Conservation (phyloP, 2,113 vertebrate species). For the Amblyopsis rosae region DNA sequence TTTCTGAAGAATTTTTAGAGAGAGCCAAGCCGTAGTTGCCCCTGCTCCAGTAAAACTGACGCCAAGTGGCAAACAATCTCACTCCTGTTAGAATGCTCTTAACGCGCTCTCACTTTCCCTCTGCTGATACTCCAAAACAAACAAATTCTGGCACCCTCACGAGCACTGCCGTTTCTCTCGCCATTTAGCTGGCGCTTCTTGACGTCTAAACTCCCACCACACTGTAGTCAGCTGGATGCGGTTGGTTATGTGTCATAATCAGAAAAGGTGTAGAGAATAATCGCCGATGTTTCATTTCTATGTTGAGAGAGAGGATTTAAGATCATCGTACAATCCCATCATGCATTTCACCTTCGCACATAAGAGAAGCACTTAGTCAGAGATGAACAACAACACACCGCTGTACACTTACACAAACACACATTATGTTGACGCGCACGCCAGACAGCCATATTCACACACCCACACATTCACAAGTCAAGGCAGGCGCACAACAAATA, state of each 20-base stretch:
- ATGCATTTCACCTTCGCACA: neutral
- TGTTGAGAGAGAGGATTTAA: no score
- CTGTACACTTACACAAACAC: no score
- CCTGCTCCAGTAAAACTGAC: constrained; percentile 24
- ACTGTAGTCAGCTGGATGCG: no score
- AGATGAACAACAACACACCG: no score
- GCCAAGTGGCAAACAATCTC: constrained; percentile 39
- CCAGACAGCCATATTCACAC: neutral
- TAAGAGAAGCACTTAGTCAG: no score
- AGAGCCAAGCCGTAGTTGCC: constrained; percentile 27
- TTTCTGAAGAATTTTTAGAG: constrained; percentile 39
- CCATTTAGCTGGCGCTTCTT: constrained; percentile 28
- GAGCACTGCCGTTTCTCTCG: constrained; percentile 1
- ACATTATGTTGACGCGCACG: no score
- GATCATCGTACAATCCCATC: constrained; percentile 13
- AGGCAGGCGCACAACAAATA: neutral
- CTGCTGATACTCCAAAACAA: constrained; percentile 11
- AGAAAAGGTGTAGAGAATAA: no score
- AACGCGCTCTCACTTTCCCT: neutral
- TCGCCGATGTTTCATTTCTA: no score
- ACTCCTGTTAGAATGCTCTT: neutral
- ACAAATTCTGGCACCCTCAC: neutral
- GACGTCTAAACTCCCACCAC: constrained; percentile 27
- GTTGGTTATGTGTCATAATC: no score
- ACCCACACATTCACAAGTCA: neutral